Conservation (phyloP, 1,140 invertebrate species). For the Pseudomyrmex sp. region DNA sequence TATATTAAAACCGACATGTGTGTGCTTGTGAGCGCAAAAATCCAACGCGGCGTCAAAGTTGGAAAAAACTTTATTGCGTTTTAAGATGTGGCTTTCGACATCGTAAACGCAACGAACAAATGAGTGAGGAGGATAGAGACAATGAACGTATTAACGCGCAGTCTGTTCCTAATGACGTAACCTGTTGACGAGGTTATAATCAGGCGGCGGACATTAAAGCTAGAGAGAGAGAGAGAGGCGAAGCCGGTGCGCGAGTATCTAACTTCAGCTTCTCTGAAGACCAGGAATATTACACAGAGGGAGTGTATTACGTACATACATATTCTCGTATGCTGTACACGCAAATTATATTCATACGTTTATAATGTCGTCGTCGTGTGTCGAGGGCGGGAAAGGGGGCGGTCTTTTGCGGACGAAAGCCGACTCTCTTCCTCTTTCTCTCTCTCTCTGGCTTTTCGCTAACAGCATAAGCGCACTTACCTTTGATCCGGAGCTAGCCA, state of each 20-base stretch:
- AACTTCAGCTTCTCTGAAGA: conserved; percentile 73
- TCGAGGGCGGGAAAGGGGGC: conserved; percentile 62
- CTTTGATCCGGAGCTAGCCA: conserved; percentile 78
- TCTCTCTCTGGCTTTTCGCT: conserved; percentile 67
- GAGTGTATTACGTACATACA: conserved; percentile 25
- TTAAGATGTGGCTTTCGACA: neutral
- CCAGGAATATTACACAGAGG: conserved; percentile 45
- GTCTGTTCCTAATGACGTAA: conserved; percentile 78
- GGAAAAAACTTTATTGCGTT: conserved; percentile 41
- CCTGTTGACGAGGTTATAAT: conserved; percentile 85
- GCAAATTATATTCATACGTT: conserved; percentile 61
- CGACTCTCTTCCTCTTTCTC: neutral
- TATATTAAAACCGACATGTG: conserved; percentile 30
- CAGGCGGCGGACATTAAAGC: conserved; percentile 83
- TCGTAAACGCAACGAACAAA: conserved; percentile 45
- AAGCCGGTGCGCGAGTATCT: conserved; percentile 64
- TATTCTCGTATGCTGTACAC: conserved; percentile 58
- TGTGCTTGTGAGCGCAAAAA: neutral
- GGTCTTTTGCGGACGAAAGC: conserved; percentile 62
- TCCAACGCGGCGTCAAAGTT: neutral
- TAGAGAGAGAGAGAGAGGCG: conserved; percentile 71
- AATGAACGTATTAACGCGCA: conserved; percentile 63
- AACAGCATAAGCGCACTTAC: conserved; percentile 80
- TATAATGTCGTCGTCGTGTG: conserved; percentile 71
- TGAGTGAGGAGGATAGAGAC: conserved; percentile 17